These are phyloP conservation scores for Augiades crinisus DNA, from an alignment of 2,888 invertebrate genomes.

Conservation along the genomic window DNA sequence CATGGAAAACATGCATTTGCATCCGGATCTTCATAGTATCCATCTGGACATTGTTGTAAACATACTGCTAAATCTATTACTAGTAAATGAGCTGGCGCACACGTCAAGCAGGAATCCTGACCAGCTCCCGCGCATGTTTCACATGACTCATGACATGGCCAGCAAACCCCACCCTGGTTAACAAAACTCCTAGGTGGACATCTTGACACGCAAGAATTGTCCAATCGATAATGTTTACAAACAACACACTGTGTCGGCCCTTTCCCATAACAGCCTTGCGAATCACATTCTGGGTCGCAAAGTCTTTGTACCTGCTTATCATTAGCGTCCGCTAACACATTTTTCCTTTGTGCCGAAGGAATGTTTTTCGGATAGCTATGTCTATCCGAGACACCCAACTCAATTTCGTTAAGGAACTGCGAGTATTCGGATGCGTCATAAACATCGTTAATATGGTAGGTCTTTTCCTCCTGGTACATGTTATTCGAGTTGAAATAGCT, in stretches of 20 bases:
- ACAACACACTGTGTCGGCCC: constrained; percentile 92
- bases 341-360: constrained; percentile 81
- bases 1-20: constrained; percentile 92
- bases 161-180: constrained; percentile 90
- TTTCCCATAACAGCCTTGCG: constrained; percentile 91
- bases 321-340: constrained; percentile 82
- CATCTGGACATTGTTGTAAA: constrained; percentile 92
- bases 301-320: constrained; percentile 84
- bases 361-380: constrained; percentile 85
- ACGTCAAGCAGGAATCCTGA: constrained; percentile 92
- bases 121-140: constrained; percentile 94
- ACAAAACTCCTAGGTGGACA: constrained; percentile 93
- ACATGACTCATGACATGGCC: constrained; percentile 94
- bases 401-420: constrained; percentile 74
- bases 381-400: constrained; percentile 80
- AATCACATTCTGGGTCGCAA: constrained; percentile 90
- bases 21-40: constrained; percentile 90
- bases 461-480: constrained; percentile 68
- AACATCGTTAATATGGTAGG: constrained; percentile 84
- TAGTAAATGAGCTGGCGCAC: constrained; percentile 91
- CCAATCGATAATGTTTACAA: constrained; percentile 90
- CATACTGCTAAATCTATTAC: constrained; percentile 93
- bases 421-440: constrained; percentile 83
- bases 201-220: constrained; percentile 91
- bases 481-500: constrained; percentile 74